These are phyloP conservation scores for Piprites chloris DNA, from an alignment of 2,113 vertebrate species.

Conservation along the genomic window DNA sequence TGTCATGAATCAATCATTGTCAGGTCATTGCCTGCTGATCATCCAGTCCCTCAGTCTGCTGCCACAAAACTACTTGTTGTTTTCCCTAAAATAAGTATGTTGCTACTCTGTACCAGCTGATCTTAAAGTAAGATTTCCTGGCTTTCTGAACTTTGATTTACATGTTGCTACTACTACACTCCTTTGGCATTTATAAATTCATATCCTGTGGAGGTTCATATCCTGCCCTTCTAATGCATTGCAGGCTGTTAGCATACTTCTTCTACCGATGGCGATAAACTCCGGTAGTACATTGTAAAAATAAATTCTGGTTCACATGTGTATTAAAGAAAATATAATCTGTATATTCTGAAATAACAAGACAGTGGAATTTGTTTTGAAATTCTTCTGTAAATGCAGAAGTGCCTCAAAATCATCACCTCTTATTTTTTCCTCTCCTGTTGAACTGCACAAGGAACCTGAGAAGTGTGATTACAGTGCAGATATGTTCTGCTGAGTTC, in stretches of 20 bases:
- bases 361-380: not conserved
- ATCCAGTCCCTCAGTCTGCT: not conserved
- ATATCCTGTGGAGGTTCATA: slow-evolving; percentile 11
- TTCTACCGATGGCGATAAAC: not conserved
- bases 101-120: not conserved
- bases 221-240: not conserved
- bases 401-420: not conserved
- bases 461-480: not conserved
- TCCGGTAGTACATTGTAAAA: not conserved
- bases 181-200: slow-evolving; percentile 37
- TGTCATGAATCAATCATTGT: not conserved
- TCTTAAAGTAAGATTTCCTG: slow-evolving; percentile 14
- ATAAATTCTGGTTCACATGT: not conserved
- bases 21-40: not conserved
- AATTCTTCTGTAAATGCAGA: not conserved
- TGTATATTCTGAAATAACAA: not conserved
- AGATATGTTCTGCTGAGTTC: not conserved
- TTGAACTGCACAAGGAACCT: not conserved
- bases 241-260: not conserved
- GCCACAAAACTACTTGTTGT: not conserved
- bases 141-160: slow-evolving; percentile 19
- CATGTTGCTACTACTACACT: not conserved
- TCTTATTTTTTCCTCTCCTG: not conserved
- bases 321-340: not conserved
- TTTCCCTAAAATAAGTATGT: not conserved